Evolutionary conservation across 2,113 vertebrate genomes (phyloP).

Genomic region (Labrus mixtus): DNA sequence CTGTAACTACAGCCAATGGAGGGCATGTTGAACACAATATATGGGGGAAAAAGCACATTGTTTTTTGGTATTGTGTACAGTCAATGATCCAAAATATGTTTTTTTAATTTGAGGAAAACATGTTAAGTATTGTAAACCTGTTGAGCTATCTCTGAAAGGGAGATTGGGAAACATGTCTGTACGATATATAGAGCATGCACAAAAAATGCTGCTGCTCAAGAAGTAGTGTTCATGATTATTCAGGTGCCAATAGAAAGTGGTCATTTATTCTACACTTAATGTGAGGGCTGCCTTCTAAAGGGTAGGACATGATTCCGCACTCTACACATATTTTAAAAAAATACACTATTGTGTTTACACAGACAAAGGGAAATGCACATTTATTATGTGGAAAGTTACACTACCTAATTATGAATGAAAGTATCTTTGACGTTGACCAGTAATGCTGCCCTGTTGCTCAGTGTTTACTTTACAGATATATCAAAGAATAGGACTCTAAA

Average conservation of each 20-base stretch:
- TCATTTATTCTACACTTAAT: constrained; percentile 32
- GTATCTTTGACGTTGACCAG: constrained; percentile 73
- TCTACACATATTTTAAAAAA: constrained; percentile 26
- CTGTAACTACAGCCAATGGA: constrained; percentile 23
- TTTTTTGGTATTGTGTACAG: constrained; percentile 83
- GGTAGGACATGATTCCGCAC: constrained; percentile 39
- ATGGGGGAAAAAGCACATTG: constrained; percentile 81
- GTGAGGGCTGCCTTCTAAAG: constrained; percentile 36
- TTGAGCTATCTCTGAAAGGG: constrained; percentile 65
- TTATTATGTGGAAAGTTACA: constrained; percentile 68
- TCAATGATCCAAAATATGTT: constrained; percentile 82
- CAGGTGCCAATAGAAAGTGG: constrained; percentile 75
- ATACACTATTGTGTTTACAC: constrained; percentile 65
- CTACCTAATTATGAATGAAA: constrained; percentile 81
- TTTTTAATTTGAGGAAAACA: constrained; percentile 77
- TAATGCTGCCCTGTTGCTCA: constrained; percentile 78
- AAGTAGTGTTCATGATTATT: constrained; percentile 53
- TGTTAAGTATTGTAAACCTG: constrained; percentile 77
- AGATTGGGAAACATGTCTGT: constrained; percentile 33
- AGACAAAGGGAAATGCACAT: constrained; percentile 72
- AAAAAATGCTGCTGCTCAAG: constrained; percentile 45
- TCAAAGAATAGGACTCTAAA: constrained; percentile 49
- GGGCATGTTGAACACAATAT: constrained; percentile 69
- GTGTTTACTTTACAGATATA: constrained; percentile 74
- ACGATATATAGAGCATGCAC: constrained; percentile 67